phyloP scores from a whole-genome alignment of 2,113 vertebrate genomes.

The Albula glossodonta region DNA sequence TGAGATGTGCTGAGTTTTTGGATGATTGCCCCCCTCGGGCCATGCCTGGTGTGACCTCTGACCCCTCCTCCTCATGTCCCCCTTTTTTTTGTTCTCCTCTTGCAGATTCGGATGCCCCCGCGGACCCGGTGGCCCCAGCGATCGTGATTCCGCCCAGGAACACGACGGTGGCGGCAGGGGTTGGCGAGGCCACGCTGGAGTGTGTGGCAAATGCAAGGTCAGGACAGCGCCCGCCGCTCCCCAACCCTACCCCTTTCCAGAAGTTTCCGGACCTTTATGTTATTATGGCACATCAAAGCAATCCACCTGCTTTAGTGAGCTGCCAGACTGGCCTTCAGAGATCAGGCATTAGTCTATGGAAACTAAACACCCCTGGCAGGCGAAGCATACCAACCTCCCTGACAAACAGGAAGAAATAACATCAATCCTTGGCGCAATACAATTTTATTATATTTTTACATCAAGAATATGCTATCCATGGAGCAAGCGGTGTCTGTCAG shows the following conservation, averaged over 20 bases:
- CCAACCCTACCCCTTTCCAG: neutral
- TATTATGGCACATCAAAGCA: constrained; percentile 12
- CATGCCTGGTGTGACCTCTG: neutral
- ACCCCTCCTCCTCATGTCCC: neutral
- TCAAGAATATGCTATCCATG: neutral
- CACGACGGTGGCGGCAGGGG: constrained; percentile 63
- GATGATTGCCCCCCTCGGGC: neutral
- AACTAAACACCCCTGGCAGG: constrained; percentile 3
- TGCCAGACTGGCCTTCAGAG: neutral
- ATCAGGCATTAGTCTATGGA: neutral
- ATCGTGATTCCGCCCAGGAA: constrained; percentile 70
- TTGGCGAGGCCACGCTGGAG: constrained; percentile 68
- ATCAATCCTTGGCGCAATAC: neutral
- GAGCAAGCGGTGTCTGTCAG: neutral
- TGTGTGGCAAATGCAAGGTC: constrained; percentile 78
- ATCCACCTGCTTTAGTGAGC: neutral
- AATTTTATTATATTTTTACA: neutral
- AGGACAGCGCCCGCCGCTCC: neutral
- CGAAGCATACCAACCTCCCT: neutral
- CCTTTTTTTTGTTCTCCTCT: neutral
- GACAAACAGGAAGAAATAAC: neutral
- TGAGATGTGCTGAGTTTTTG: neutral
- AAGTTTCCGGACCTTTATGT: neutral
- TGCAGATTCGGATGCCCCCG: constrained; percentile 49
- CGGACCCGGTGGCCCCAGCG: constrained; percentile 40